Conservation (phyloP, 1,140 invertebrate species). For the Drosophila ambigua region DNA sequence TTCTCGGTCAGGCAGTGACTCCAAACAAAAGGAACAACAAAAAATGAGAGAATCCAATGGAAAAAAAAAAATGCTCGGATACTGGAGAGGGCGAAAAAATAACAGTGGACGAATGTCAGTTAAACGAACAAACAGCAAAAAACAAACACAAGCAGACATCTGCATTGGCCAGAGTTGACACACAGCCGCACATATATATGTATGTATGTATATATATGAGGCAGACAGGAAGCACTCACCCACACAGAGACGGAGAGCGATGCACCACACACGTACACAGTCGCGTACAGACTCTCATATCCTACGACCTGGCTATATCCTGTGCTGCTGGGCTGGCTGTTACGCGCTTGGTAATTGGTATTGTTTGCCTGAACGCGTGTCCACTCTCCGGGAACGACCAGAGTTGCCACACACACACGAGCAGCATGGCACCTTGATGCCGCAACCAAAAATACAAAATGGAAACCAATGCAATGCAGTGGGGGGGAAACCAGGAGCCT, state of each 20-base stretch:
- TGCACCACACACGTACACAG: slow-evolving; percentile 8
- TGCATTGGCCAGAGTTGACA: slow-evolving; percentile 54
- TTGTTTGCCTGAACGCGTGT: slow-evolving; percentile 78
- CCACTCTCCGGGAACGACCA: slow-evolving; percentile 50
- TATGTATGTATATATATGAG: slow-evolving; percentile 23
- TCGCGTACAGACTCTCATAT: slow-evolving; percentile 42
- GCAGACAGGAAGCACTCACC: slow-evolving; percentile 46
- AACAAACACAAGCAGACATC: slow-evolving; percentile 62
- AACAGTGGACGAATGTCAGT: slow-evolving; percentile 70
- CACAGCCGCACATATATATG: slow-evolving; percentile 14
- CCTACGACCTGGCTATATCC: slow-evolving; percentile 53
- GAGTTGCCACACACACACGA: slow-evolving; percentile 25
- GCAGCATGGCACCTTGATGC: slow-evolving; percentile 31
- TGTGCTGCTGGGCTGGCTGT: slow-evolving; percentile 45
- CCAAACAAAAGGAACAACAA: slow-evolving; percentile 35
- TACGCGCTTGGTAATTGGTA: slow-evolving; percentile 75
- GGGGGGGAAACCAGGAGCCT: slow-evolving; percentile 18
- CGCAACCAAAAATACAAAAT: slow-evolving; percentile 42
- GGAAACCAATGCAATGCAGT: slow-evolving; percentile 49
- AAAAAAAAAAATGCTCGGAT: slow-evolving; percentile 1
- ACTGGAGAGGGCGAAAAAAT: slow-evolving; percentile 24
- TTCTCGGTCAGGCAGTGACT: slow-evolving; percentile 51
- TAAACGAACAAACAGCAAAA: slow-evolving; percentile 75
- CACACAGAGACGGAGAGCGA: background rate
- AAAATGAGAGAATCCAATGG: background rate